Percentiles rank a stretch among this genome's conserved stretches.
phyloP scores from a whole-genome alignment of 2,113 vertebrate species.

The Anser cygnoides region DNA sequence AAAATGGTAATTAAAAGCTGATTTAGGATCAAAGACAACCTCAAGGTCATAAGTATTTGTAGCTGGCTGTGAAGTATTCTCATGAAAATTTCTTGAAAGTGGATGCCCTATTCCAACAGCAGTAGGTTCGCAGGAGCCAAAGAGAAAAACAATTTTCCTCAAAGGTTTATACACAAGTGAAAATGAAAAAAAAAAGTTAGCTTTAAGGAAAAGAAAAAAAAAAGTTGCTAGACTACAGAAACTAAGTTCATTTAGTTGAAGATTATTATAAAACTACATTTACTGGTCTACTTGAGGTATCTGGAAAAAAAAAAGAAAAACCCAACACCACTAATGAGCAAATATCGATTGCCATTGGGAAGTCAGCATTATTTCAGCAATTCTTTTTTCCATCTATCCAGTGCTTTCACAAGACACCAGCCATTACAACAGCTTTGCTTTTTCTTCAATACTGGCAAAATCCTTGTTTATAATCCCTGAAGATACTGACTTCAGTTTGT shows the following conservation, averaged over 20 bases:
- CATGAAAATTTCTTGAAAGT: neutral
- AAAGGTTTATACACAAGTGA: neutral
- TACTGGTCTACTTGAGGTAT: neutral
- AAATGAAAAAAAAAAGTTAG: neutral
- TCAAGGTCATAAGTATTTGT: conserved; percentile 73
- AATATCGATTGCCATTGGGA: neutral
- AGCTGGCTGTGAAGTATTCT: conserved; percentile 37
- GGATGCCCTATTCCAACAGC: neutral
- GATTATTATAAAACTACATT: neutral
- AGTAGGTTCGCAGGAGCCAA: neutral
- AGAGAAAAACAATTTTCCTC: neutral
- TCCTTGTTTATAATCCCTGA: neutral
- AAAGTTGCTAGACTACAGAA: neutral
- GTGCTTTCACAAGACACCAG: neutral
- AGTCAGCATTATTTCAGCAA: neutral
- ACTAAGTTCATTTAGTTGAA: neutral
- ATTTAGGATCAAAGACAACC: conserved; percentile 75
- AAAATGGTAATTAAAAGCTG: conserved; percentile 75
- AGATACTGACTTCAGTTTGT: neutral
- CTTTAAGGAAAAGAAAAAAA: neutral
- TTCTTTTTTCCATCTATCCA: neutral
- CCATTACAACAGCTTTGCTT: neutral
- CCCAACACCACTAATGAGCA: neutral
- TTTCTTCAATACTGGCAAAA: neutral
- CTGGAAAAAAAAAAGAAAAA: neutral